Conservation (phyloP, 2,113 vertebrate species). For the Nicator chloris region DNA sequence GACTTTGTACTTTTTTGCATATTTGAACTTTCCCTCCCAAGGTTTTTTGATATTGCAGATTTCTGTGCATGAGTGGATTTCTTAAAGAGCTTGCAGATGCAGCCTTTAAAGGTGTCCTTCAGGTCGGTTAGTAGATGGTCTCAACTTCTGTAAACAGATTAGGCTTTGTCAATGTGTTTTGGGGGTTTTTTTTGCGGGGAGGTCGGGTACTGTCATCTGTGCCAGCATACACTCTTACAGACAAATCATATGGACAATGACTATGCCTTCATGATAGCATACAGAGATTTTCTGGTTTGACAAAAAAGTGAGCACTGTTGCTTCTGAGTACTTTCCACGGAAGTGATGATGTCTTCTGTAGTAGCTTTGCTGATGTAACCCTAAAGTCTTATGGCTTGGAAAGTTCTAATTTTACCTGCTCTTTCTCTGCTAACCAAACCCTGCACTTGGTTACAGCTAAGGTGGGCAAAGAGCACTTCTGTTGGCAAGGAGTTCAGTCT, state of each 20-base stretch:
- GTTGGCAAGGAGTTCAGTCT: neutral
- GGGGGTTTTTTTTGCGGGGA: neutral
- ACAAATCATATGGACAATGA: neutral
- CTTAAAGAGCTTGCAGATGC: constrained; percentile 5
- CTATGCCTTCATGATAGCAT: neutral
- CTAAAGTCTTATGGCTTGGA: neutral
- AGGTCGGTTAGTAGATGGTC: neutral
- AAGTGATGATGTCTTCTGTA: neutral
- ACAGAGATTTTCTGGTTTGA: neutral
- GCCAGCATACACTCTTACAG: neutral
- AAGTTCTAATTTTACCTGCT: neutral
- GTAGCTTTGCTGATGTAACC: neutral
- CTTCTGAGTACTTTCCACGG: neutral
- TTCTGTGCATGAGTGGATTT: constrained; percentile 27
- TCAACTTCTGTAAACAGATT: neutral
- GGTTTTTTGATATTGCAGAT: constrained; percentile 13
- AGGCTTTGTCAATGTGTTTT: neutral
- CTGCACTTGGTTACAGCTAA: neutral
- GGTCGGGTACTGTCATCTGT: neutral
- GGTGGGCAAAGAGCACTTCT: neutral
- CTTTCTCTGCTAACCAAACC: neutral
- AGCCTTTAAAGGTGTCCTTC: constrained; percentile 38
- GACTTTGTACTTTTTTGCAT: constrained; percentile 44
- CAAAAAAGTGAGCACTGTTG: neutral
- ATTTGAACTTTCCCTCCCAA: constrained; percentile 51